These are phyloP conservation scores for Telmatherina bonti DNA, from an alignment of 2,797 vertebrate species.

Conservation along the genomic window DNA sequence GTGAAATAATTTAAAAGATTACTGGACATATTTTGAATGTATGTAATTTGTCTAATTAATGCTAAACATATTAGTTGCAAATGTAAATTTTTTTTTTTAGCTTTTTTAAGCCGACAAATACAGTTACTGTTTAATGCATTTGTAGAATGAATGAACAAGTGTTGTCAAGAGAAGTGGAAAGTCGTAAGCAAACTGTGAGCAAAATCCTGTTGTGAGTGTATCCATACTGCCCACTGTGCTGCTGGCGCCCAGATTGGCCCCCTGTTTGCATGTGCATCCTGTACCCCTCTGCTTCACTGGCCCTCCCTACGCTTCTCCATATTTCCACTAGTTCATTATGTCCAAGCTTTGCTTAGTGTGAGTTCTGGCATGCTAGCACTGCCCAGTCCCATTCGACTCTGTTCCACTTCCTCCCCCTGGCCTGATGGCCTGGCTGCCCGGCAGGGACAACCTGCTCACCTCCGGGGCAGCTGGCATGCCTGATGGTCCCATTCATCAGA, in stretches of 20 bases:
- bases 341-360: constrained; percentile 77
- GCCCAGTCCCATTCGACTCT: constrained; percentile 54
- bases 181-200: constrained; percentile 66
- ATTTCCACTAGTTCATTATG: constrained; percentile 67
- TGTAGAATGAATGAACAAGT: constrained; percentile 48
- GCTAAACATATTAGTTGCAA: constrained; percentile 32
- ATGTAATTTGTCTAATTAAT: constrained; percentile 40
- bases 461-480: constrained; percentile 86
- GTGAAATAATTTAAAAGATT: not conserved
- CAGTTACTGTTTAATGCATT: not conserved
- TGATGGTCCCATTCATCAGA: constrained; percentile 85
- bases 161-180: constrained; percentile 69
- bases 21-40: constrained; percentile 6
- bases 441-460: constrained; percentile 82
- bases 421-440: constrained; percentile 69
- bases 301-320: constrained; percentile 71
- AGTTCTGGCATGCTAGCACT: constrained; percentile 76
- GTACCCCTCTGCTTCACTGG: constrained; percentile 75
- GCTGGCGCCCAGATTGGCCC: constrained; percentile 68
- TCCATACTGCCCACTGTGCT: constrained; percentile 71
- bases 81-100: not conserved
- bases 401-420: constrained; percentile 76
- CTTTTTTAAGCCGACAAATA: constrained; percentile 12
- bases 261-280: constrained; percentile 74
- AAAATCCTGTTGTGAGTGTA: constrained; percentile 69